phyloP scores from a whole-genome alignment of 2,797 vertebrate species.

The Anniella stebbinsi region DNA sequence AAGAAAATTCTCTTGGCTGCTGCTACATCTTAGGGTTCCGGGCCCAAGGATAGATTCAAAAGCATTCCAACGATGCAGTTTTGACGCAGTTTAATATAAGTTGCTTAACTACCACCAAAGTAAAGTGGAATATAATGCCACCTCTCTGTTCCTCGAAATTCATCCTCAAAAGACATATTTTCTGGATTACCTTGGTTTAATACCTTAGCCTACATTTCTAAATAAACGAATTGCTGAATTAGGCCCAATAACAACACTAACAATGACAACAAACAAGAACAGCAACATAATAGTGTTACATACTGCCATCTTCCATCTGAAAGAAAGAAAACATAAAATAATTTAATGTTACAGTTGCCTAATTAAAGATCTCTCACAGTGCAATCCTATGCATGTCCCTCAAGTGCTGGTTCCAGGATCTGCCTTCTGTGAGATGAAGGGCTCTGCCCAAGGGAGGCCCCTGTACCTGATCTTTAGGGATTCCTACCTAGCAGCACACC shows the following conservation, averaged over 20 bases:
- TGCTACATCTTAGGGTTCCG: neutral
- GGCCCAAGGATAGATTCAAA: neutral
- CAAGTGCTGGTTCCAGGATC: too few species aligned
- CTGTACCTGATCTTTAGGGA: too few species aligned
- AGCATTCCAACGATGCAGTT: neutral
- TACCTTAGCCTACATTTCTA: neutral
- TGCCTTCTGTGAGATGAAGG: too few species aligned
- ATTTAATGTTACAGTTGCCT: neutral
- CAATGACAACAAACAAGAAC: neutral
- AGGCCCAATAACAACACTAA: neutral
- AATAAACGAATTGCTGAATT: neutral
- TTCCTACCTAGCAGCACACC: too few species aligned
- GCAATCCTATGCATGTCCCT: too few species aligned
- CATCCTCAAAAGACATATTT: neutral
- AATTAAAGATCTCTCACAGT: neutral
- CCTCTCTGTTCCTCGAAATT: neutral
- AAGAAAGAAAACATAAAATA: conserved; percentile 30
- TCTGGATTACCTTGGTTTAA: neutral
- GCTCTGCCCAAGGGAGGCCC: neutral
- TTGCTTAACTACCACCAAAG: neutral
- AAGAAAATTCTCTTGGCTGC: neutral
- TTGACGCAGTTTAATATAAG: neutral
- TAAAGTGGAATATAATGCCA: neutral
- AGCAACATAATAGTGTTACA: neutral
- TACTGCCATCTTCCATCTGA: conserved; percentile 36